These are phyloP conservation scores for Drosophila histrio DNA, from an alignment of 2,888 invertebrate genomes.

Conservation along the genomic window DNA sequence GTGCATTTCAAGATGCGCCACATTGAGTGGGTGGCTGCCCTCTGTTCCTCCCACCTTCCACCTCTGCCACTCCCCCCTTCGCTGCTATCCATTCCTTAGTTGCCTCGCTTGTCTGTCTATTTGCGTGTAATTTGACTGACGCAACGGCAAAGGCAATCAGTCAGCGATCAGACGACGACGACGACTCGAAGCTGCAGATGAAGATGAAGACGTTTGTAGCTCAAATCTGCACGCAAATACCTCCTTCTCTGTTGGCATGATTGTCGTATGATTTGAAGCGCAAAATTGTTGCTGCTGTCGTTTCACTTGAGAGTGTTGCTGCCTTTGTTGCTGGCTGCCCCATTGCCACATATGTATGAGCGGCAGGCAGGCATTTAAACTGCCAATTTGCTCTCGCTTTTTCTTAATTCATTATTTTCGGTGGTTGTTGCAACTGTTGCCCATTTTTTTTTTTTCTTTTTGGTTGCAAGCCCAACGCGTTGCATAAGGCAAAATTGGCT, in stretches of 20 bases:
- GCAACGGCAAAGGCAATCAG: conserved; percentile 38
- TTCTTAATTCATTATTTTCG: conserved; percentile 1
- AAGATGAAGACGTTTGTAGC: conserved; percentile 1
- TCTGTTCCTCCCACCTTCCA: too few relatives aligned
- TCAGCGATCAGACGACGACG: conserved; percentile 5
- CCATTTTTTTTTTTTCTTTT: background rate
- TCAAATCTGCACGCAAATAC: conserved; percentile 14
- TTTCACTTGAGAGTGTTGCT: conserved; percentile 32
- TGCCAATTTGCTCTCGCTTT: conserved; percentile 43
- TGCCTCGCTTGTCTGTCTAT: background rate
- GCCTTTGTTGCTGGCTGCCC: conserved; percentile 31
- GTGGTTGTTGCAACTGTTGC: conserved; percentile 9
- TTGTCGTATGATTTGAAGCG: conserved; percentile 68
- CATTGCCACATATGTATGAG: conserved; percentile 66
- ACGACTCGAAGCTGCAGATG: background rate
- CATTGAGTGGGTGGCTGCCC: conserved; percentile 22
- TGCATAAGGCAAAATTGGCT: conserved; percentile 3
- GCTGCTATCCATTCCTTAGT: background rate
- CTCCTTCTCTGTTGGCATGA: conserved; percentile 7
- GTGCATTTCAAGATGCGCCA: conserved; percentile 6
- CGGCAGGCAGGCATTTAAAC: conserved; percentile 35
- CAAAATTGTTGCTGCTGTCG: conserved; percentile 52
- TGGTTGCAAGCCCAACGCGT: conserved; percentile 7
- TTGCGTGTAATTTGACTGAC: conserved; percentile 33
- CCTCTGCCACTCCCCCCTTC: background rate